Conservation (phyloP, 2,113 vertebrate species). For the Neogale vison region DNA sequence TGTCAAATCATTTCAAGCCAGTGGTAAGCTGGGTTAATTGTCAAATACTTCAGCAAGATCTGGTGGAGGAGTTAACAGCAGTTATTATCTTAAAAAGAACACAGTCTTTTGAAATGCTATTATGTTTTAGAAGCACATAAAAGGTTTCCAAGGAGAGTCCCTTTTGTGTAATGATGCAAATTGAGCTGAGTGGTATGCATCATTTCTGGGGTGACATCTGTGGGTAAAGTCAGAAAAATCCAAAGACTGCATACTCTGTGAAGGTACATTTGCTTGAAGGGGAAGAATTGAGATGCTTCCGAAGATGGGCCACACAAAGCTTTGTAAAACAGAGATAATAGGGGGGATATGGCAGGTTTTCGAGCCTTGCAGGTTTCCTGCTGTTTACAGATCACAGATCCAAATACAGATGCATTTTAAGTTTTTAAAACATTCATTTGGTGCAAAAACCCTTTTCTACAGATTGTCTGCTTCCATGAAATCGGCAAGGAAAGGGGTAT, state of each 20-base stretch:
- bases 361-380: constrained; percentile 55
- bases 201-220: constrained; percentile 58
- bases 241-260: not conserved
- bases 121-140: constrained; percentile 69
- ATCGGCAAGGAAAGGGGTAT: not conserved
- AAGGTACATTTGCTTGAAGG: constrained; percentile 39
- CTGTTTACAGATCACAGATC: constrained; percentile 58
- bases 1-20: constrained; percentile 69
- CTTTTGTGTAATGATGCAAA: constrained; percentile 68
- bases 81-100: constrained; percentile 76
- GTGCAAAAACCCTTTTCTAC: constrained; percentile 58
- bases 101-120: constrained; percentile 76
- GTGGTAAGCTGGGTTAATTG: constrained; percentile 72
- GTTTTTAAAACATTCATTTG: constrained; percentile 59
- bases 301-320: not conserved
- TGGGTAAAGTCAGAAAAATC: constrained; percentile 55
- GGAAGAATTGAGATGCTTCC: not conserved
- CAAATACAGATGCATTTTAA: constrained; percentile 66
- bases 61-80: constrained; percentile 73
- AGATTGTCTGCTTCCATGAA: constrained; percentile 32
- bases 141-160: constrained; percentile 75
- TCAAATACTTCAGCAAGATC: constrained; percentile 71
- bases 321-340: constrained; percentile 37
- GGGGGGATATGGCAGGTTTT: constrained; percentile 30
- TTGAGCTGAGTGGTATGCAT: constrained; percentile 43